phyloP scores from a whole-genome alignment of 2,888 invertebrate species.

The Pristionchus exspectatus region DNA sequence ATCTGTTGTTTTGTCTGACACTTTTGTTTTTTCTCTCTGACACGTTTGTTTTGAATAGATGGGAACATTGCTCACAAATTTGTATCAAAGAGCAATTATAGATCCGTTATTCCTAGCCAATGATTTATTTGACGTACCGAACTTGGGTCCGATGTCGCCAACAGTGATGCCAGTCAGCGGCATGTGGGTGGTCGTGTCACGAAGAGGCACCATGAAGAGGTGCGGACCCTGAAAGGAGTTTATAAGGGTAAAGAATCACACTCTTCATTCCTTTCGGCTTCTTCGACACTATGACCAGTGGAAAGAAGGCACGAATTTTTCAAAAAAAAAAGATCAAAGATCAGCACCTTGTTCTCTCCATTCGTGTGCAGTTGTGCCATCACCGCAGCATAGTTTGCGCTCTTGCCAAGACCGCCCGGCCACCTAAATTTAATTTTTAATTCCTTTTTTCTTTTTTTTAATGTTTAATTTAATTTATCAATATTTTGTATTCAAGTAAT shows the following conservation, averaged over 20 bases:
- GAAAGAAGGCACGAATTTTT: too few relatives aligned
- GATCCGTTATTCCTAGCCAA: too few relatives aligned
- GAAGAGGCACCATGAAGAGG: constrained; percentile 92
- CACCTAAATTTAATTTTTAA: constrained; percentile 81
- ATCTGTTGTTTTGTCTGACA: too few relatives aligned
- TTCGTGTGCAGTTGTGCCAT: constrained; percentile 92
- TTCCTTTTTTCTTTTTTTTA: too few relatives aligned
- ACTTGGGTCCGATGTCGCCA: constrained; percentile 92
- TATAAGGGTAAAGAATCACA: too few relatives aligned
- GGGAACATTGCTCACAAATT: too few relatives aligned
- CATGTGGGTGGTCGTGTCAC: constrained; percentile 89
- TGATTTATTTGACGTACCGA: constrained; percentile 2
- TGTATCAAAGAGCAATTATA: too few relatives aligned
- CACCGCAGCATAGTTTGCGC: constrained; percentile 92
- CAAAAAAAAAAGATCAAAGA: not conserved
- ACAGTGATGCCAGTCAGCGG: constrained; percentile 88
- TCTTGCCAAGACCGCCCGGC: constrained; percentile 95
- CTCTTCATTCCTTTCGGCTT: not conserved
- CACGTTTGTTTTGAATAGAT: too few relatives aligned
- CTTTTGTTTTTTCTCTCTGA: too few relatives aligned
- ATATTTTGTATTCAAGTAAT: not conserved
- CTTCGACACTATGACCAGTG: too few relatives aligned
- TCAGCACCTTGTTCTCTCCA: constrained; percentile 80
- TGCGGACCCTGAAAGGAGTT: constrained; percentile 87
- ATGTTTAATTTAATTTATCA: too few relatives aligned